Evolutionary conservation across 2,888 invertebrate genomes (phyloP), one percentile per base, ranked within the genome.

Genomic region (Tigriopus californicus): DNA sequence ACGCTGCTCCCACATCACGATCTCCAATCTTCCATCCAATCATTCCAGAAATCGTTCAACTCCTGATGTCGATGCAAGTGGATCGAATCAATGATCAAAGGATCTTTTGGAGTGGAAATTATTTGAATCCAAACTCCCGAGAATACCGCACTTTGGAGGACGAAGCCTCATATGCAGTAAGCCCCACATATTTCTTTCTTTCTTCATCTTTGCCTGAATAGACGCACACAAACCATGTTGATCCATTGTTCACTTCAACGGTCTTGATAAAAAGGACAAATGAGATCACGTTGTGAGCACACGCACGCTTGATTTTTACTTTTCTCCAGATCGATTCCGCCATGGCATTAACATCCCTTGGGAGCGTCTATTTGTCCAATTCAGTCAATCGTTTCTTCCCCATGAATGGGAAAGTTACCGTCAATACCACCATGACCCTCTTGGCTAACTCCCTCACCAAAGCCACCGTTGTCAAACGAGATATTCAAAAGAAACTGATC

Each of bases 321-420:
- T 61, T 61, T 60, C 67, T 69, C 11, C 69, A 90, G 89, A 79
- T 91, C 68, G 87, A 88, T 70, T 88, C 89, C 0, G 85, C 89
- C 1, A 85, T 91, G 79, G 85, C 86, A 0, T 87, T 89, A 84
- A 90, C 90, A 0, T 86, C 87, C 0, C 85, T 88, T 68, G 85
- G 87, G 0, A 84, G 86, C 66, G 84, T 85, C 66, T 90, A 87
- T 69, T 79, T 90, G 69, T 82, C 83, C 47, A 81, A 85, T 1
- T 77, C 79, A 58, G 81, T 91, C 1, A 89, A 88, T 69, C 79
- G 79, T 13, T 80, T 90, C 10, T 85, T 85, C 68, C 75, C 79
- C 12, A 78, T 81, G 62, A 80, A 78, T 12, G 85, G 84, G 5
- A 65, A 69, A 0, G 83, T 90, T 15, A 87, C 82, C 66, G 83